Conservation (phyloP, 2,113 vertebrate genomes). For the Chitala chitala region DNA sequence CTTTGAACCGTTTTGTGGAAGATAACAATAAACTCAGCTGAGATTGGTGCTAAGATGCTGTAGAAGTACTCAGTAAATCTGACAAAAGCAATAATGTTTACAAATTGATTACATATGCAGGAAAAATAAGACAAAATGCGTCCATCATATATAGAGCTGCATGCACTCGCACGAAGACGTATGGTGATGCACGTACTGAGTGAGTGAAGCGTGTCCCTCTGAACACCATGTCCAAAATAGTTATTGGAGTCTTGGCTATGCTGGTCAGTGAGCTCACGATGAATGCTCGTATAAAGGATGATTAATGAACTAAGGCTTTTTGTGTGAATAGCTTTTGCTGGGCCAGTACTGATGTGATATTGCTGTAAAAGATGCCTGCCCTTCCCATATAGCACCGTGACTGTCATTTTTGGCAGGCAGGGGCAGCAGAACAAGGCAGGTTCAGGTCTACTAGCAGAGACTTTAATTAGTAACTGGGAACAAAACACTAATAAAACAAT, state of each 20-base stretch:
- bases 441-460: too few species aligned
- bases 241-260: constrained; percentile 27
- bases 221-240: constrained; percentile 3
- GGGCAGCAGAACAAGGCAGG: too few species aligned
- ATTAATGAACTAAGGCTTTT: constrained; percentile 36
- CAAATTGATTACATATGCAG: too few species aligned
- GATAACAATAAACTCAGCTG: not conserved
- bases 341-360: not conserved
- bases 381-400: not conserved
- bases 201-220: constrained; percentile 27
- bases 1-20: not conserved
- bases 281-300: constrained; percentile 16
- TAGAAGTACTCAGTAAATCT: too few species aligned
- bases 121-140: too few species aligned
- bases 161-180: not conserved
- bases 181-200: too few species aligned
- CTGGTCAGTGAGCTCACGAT: constrained; percentile 25
- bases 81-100: too few species aligned
- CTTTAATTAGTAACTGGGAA: too few species aligned
- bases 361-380: not conserved
- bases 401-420: too few species aligned
- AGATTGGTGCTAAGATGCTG: not conserved
- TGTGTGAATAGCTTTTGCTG: constrained; percentile 5
- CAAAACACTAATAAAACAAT: too few species aligned
- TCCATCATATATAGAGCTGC: too few species aligned